Conservation (phyloP, 2,888 invertebrate genomes). For the Stenichneumon culpator region DNA sequence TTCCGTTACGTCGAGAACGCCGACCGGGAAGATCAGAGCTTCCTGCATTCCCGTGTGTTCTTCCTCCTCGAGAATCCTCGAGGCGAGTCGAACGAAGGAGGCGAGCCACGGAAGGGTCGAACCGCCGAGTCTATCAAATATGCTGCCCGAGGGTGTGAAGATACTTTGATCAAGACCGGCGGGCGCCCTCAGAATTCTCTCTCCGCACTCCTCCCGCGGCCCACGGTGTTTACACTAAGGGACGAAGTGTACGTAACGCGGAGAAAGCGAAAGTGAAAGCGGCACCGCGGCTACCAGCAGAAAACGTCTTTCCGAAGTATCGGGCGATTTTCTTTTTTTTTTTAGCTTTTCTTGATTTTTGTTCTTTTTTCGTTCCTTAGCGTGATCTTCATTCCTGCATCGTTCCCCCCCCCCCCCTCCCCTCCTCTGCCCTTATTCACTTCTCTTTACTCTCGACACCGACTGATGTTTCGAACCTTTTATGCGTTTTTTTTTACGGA, state of each 20-base stretch:
- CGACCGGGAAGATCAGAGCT: conserved; percentile 45
- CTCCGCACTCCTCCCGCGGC: conserved; percentile 71
- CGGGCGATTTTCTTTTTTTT: conserved; percentile 33
- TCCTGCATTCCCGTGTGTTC: conserved; percentile 58
- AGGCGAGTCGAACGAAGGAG: conserved; percentile 62
- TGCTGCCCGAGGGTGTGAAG: conserved; percentile 82
- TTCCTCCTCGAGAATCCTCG: conserved; percentile 64
- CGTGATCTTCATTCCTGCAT: neutral
- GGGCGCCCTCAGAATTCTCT: conserved; percentile 72
- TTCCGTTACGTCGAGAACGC: conserved; percentile 56
- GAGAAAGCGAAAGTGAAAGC: conserved; percentile 59
- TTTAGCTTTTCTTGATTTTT: conserved; percentile 19
- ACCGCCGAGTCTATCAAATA: conserved; percentile 79
- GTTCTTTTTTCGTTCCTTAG: conserved; percentile 14
- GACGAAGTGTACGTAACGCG: conserved; percentile 72
- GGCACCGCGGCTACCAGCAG: conserved; percentile 48
- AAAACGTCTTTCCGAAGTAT: conserved; percentile 61
- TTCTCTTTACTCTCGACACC: neutral
- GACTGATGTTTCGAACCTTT: neutral
- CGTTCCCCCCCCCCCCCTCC: neutral
- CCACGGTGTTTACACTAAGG: conserved; percentile 81
- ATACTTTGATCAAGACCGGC: conserved; percentile 82
- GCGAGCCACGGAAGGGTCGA: conserved; percentile 64
- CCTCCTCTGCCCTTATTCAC: neutral
- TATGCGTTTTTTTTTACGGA: neutral